Evolutionary conservation across 1,140 invertebrate species (phyloP).

Genomic region (Drosophila funebris): DNA sequence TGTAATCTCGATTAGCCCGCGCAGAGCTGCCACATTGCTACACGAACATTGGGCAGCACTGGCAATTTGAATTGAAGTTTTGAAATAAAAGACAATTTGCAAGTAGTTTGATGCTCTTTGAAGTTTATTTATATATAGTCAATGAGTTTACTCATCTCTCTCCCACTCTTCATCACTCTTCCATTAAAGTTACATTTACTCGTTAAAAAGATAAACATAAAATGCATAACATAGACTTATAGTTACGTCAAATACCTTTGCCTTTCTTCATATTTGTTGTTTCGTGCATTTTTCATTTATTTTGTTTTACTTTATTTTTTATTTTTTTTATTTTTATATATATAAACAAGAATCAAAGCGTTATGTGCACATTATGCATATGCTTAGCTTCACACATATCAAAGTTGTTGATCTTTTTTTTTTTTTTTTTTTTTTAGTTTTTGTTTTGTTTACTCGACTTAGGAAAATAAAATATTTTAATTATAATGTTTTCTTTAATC

Average conservation of each 20-base stretch:
- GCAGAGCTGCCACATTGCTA: background rate
- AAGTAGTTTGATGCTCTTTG: constrained; percentile 18
- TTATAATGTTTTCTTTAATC: constrained; percentile 13
- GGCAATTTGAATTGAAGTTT: background rate
- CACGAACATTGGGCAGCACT: background rate
- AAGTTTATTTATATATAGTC: constrained; percentile 41
- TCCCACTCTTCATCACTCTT: background rate
- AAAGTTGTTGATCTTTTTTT: constrained; percentile 1
- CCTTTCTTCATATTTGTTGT: constrained; percentile 11
- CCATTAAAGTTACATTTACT: constrained; percentile 36
- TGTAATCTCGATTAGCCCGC: background rate
- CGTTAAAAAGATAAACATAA: constrained; percentile 43
- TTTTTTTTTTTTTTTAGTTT: constrained; percentile 5
- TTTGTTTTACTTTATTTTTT: no score
- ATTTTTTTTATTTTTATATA: constrained; percentile 19
- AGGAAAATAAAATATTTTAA: constrained; percentile 35
- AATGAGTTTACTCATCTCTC: constrained; percentile 34
- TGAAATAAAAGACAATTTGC: background rate
- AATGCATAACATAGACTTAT: constrained; percentile 53
- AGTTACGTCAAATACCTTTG: constrained; percentile 44
- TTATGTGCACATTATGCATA: constrained; percentile 25
- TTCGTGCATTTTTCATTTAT: constrained; percentile 17
- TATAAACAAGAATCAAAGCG: constrained; percentile 48
- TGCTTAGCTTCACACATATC: constrained; percentile 33
- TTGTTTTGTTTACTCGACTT: constrained; percentile 12